Conservation (phyloP, 2,888 invertebrate genomes). For the Eilema depressum region DNA sequence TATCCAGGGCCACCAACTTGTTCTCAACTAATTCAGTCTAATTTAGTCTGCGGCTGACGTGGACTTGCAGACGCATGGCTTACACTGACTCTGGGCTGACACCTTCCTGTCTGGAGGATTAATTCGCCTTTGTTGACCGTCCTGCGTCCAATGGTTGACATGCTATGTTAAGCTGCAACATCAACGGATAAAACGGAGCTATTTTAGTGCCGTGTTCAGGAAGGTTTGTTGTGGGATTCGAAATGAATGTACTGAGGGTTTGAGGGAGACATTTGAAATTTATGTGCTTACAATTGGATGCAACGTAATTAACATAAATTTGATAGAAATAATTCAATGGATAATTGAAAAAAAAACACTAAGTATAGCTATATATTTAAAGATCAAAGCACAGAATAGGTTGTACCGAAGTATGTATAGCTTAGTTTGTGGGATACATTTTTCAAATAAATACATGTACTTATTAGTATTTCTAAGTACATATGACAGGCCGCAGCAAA, state of each 20-base stretch:
- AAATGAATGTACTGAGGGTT: not conserved
- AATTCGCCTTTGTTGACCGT: conserved; percentile 65
- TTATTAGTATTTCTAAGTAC: too few relatives aligned
- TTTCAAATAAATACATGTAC: too few relatives aligned
- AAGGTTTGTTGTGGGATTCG: conserved; percentile 8
- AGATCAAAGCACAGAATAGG: too few relatives aligned
- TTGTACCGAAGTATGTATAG: too few relatives aligned
- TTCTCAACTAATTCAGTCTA: conserved; percentile 72
- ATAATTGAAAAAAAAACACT: too few relatives aligned
- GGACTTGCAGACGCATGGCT: conserved; percentile 58
- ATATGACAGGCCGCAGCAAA: too few relatives aligned
- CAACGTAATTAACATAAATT: too few relatives aligned
- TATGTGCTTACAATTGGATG: too few relatives aligned
- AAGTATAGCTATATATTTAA: too few relatives aligned
- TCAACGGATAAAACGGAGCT: conserved; percentile 18
- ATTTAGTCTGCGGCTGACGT: conserved; percentile 61
- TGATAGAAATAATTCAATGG: too few relatives aligned
- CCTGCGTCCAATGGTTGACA: conserved; percentile 53
- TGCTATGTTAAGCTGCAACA: conserved; percentile 44
- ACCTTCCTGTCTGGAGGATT: conserved; percentile 67
- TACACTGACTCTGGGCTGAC: conserved; percentile 56
- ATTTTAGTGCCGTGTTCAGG: not conserved
- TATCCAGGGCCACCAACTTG: conserved; percentile 65
- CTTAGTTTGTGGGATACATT: too few relatives aligned
- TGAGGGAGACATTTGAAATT: too few relatives aligned